A percentile compares a stretch with the other conserved stretches of the same genome.
Evolutionary conservation across 2,797 vertebrate species (phyloP).

Genomic region (Tapera naevia): DNA sequence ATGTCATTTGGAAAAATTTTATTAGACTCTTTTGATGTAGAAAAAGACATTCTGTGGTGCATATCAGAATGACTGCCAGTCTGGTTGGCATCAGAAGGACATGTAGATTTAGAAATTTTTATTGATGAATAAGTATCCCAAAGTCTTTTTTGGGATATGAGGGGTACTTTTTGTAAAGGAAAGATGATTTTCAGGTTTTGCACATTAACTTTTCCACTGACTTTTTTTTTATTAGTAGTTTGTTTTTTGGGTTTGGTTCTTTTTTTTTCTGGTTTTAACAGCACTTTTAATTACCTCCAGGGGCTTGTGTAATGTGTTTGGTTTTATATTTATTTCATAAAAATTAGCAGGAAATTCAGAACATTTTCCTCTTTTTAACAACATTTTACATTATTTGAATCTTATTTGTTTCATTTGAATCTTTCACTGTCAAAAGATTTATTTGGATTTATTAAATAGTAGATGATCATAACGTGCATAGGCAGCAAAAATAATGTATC

Average conservation of each 20-base stretch:
- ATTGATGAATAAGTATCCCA: background rate
- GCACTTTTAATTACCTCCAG: background rate
- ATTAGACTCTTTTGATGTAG: background rate
- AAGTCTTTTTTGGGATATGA: background rate
- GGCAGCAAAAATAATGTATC: conserved; percentile 4
- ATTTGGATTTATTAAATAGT: conserved; percentile 27
- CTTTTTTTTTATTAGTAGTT: background rate
- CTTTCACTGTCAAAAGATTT: background rate
- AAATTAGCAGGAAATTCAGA: background rate
- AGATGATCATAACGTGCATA: background rate
- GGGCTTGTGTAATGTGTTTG: background rate
- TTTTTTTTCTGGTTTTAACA: background rate
- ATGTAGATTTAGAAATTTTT: background rate
- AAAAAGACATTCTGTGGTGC: background rate
- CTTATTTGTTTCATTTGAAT: background rate
- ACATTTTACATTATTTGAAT: background rate
- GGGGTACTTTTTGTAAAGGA: background rate
- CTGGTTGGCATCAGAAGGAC: background rate
- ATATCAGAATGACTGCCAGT: background rate
- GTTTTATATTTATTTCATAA: background rate
- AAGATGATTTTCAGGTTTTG: background rate
- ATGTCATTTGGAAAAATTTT: background rate
- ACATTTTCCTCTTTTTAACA: background rate
- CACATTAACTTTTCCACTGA: background rate
- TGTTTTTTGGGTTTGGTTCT: background rate